These are phyloP conservation scores for Euphonia xanthogaster DNA, from an alignment of 2,797 vertebrate species.

Conservation along the genomic window DNA sequence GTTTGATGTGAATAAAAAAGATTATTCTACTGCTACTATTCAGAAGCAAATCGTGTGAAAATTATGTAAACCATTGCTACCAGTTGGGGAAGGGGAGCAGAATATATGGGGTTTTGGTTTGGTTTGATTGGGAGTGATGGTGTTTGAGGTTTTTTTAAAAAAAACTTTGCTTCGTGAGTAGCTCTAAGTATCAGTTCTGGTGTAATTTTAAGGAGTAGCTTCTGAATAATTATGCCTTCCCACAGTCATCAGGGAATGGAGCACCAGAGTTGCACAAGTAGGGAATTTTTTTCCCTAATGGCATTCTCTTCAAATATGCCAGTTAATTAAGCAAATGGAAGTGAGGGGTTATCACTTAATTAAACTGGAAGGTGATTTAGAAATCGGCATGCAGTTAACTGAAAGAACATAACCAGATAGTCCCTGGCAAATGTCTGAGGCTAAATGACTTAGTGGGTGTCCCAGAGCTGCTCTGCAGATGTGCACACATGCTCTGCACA, in stretches of 20 bases:
- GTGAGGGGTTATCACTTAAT: accelerated
- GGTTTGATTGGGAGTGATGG: neutral
- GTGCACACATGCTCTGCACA: neutral
- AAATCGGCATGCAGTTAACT: accelerated
- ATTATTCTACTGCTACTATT: neutral
- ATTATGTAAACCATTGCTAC: neutral
- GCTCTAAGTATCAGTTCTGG: neutral
- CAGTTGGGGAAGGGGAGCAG: neutral
- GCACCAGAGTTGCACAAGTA: neutral
- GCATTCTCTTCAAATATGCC: neutral
- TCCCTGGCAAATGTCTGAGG: neutral
- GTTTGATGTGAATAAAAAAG: neutral
- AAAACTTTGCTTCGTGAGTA: neutral
- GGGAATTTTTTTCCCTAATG: neutral
- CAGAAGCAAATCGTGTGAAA: neutral
- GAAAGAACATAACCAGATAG: neutral
- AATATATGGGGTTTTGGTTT: neutral
- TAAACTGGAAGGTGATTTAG: neutral
- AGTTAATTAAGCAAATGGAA: neutral
- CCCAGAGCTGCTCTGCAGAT: neutral
- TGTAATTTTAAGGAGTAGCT: neutral
- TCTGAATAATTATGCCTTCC: neutral
- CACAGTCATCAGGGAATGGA: neutral
- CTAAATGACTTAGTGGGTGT: neutral
- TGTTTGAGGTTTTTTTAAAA: neutral